A percentile compares a stretch with the other conserved stretches of the same genome.
Evolutionary conservation across 2,113 vertebrate species (phyloP).

Genomic region (Stegostoma tigrinum): DNA sequence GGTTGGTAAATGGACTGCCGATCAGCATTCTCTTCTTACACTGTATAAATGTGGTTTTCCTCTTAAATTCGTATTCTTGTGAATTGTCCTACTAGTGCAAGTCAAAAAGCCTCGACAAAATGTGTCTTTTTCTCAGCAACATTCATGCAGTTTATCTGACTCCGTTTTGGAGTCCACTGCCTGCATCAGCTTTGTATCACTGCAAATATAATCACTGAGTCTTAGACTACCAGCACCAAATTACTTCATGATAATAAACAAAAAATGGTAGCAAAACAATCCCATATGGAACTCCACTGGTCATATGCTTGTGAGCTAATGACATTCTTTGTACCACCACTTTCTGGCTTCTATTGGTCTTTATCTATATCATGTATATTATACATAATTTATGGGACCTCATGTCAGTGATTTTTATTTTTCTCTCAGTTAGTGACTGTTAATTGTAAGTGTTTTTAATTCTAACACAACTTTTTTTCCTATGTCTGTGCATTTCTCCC

Average conservation of each 20-base stretch:
- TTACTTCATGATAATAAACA: neutral
- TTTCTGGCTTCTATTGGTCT: neutral
- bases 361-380: neutral
- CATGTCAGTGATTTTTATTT: neutral
- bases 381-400: neutral
- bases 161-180: neutral
- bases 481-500: neutral
- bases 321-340: neutral
- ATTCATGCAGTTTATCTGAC: neutral
- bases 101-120: no score
- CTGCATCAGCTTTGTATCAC: neutral
- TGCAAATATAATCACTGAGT: neutral
- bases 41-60: no score
- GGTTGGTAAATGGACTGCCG: no score
- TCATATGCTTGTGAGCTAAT: neutral
- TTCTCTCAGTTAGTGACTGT: neutral
- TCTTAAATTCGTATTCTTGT: no score
- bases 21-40: no score
- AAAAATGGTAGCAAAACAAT: neutral
- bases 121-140: no score
- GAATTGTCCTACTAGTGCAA: no score
- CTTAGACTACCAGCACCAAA: neutral
- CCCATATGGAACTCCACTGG: neutral
- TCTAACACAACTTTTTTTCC: neutral
- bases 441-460: neutral